Evolutionary conservation across 2,113 vertebrate genomes (phyloP), one percentile per base, ranked within the genome.

Genomic region (Phyllopteryx taeniolatus): DNA sequence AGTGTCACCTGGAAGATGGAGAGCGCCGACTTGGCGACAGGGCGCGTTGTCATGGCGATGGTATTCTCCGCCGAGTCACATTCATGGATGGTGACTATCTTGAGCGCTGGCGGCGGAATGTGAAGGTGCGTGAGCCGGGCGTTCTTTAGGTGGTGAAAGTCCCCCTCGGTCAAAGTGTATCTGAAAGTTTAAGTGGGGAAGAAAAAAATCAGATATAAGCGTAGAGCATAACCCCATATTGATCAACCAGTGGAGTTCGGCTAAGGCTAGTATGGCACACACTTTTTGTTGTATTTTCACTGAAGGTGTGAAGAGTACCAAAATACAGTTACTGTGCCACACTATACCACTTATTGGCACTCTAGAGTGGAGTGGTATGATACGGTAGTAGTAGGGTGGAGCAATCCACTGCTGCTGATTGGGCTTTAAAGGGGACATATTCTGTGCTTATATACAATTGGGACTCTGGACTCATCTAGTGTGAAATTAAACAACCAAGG

Each of bases 71-170:
- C 95, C 0, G 94, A 93, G 77, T 98, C 97, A 0, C 97, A 98
- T 90, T 99, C 97, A 0, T 98, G 97, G 91, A 98, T 98, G 72
- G 97, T 98, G 88, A 98, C 90, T 0, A 99, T 99, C 90, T 95
- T 96, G 71, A 99, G 94, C 68, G 94, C 90, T 0, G 96, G 95
- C 0, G 96, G 90, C 6, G 93, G 88, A 39, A 98, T 91, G 87
- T 95, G 94, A 73, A 98, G 93, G 90, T 98, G 94, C 1, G 95
- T 98, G 83, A 99, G 94, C 27, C 97, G 94, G 1, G 98, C 96
- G 0, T 99, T 99, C 92, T 99, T 99, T 81, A 99, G 89, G 87
- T 98, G 97, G 86, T 99, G 98, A 79, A 98, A 99, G 67, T 99
- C 98, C 0, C 98, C 98, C 75, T 99, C 98, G 0, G 98, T 99